These are phyloP conservation scores for Paelopatides confundens DNA, from an alignment of 53 echinoderm and acorn worm genomes.

Conservation along the genomic window DNA sequence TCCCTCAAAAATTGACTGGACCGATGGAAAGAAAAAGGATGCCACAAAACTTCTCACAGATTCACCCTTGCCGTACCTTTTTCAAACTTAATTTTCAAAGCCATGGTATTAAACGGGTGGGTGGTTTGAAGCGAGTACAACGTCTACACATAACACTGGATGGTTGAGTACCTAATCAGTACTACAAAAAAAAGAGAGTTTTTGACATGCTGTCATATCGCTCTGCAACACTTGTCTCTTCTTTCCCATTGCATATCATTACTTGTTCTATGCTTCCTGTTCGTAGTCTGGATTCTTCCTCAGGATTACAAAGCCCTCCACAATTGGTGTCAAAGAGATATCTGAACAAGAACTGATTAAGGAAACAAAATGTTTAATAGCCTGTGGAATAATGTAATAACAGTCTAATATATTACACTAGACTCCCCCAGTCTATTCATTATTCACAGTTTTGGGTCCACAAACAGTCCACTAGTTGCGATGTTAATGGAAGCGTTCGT, in stretches of 20 bases:
- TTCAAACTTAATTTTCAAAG: not conserved
- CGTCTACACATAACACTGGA: not conserved
- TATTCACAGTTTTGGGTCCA: too few species aligned
- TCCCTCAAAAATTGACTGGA: too few species aligned
- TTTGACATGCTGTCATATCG: not conserved
- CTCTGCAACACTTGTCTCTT: not conserved
- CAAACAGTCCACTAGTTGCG: too few species aligned
- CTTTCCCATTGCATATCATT: not conserved
- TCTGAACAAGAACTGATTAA: slow-evolving; percentile 56
- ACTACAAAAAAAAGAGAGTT: not conserved
- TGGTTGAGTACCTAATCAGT: not conserved
- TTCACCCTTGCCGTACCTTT: too few species aligned
- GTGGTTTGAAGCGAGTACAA: not conserved
- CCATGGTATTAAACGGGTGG: not conserved
- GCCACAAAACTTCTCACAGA: too few species aligned
- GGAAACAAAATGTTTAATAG: not conserved
- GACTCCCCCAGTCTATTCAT: too few species aligned
- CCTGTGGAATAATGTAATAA: too few species aligned
- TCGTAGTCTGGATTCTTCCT: slow-evolving; percentile 96
- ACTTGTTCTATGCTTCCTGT: slow-evolving; percentile 30
- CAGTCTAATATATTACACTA: too few species aligned
- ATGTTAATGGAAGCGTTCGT: too few species aligned
- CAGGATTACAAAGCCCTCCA: slow-evolving; percentile 97
- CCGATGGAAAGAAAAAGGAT: too few species aligned
- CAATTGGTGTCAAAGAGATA: slow-evolving; percentile 83